Evolutionary conservation across 30 jellyfish, hydroid and myxozoan species (phyloP), one percentile per base, ranked within the genome.

Genomic region (Aurelia sp.): DNA sequence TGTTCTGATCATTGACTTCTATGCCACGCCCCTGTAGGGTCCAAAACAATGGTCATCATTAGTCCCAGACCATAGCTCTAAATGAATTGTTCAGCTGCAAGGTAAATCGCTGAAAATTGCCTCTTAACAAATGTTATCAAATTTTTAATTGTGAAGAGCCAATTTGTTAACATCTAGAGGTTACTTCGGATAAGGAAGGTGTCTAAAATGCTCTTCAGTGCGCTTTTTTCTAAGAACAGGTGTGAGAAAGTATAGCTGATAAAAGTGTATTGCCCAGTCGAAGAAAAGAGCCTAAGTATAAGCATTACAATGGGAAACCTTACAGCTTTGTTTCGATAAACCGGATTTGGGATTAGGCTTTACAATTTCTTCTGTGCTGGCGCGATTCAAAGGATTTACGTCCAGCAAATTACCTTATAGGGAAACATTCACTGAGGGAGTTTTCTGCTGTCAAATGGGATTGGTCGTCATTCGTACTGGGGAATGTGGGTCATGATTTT

Each of bases 291-390:
- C 11, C 74, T 30, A 52, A 37, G 55, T 44, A 44, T 7, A 44
- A 8, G 55, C 55, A 44, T 44, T 18, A 59, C 69, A 59, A 59
- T 18, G 69, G 69, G 69, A 59, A n/a, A 11, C 33, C 33, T 59
- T 59, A 18, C 33, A 18, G 84, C 82, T 71, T 84, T 84, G 81
- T 73, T 66, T 69, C 35, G 76, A 50, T 62, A 67, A 84, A 73
- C 74, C 93, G 93, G 93, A 72, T 84, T 84, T 62, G 30, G 44
- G 87, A 84, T 84, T 84, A 71, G 51, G 82, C 76, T 62, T 81
- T 17, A 11, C 22, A 67, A 58, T 74, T 52, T 59, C 53, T 50
- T 59, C 31, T 71, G 73, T 84, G 68, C 55, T 75, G 68, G 63
- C 78, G n/a, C 62, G 41, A 23, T 82, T 69, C 85, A 82, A 82